Base-by-base conservation (phyloP, 1,140 invertebrate genomes). In the Drosophila ananassae region DNA sequence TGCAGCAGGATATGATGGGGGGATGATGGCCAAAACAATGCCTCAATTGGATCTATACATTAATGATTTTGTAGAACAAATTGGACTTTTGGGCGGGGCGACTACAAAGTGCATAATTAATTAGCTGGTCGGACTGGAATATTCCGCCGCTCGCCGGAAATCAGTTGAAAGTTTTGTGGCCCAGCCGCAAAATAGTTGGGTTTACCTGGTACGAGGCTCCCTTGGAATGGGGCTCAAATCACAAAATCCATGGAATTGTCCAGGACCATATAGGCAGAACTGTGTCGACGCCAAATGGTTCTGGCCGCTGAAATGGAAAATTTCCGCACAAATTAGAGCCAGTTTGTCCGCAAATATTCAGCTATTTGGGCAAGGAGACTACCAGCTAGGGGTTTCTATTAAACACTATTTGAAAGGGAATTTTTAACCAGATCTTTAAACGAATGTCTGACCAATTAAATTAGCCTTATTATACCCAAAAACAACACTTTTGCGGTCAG, bases 161-260 rank as follows among this genome's bases (percentile, higher is more conserved):
- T 71, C 51, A 71, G 64, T 69, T 30, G 52, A 69, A 41, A 57
- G 67, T 73, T 82, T 73, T 68, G 51, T 57, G 78, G 63, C 34
- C 3, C 9, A 41, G 46, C 47, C 57, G 55, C 58, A 73, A 39
- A 44, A 46, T 48, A 51, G 48, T 59, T 67, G 37, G 82, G 63
- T 78, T 87, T 87, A 87, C 82, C 82, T 85, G 77, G 8, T 21
- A 37, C 30, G 17, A 17, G 17, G 39, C 25, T 39, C 59, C 4
- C 34, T 56, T 56, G 62, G 17, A 17, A 24, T 2, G 44, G 44
- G 44, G 66, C 77, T 91, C 74, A 91, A 69, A 91, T 77, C 71
- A 87, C 76, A 79, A 90, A 87, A 84, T 91, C 90, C 90, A 90
- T 91, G 41, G 79, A 77, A 73, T 91, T 77, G 76, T 91, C 90